Conservation (phyloP, 2,888 invertebrate genomes). For the Trypoxylon attenuatum region DNA sequence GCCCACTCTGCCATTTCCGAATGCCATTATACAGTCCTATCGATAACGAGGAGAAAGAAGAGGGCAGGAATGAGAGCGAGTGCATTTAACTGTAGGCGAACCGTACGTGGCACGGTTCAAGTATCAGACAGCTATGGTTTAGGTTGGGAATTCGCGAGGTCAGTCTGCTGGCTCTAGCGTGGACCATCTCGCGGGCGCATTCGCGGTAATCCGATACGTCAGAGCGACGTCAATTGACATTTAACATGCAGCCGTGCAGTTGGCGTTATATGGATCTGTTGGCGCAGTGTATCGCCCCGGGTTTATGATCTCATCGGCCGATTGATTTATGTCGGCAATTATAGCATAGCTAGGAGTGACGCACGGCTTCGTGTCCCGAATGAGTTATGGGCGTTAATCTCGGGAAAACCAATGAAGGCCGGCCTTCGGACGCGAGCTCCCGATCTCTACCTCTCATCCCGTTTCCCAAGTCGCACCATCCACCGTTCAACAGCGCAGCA, state of each 20-base stretch:
- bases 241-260: conserved; percentile 68
- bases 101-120: no score
- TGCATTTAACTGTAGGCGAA: no score
- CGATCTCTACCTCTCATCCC: conserved; percentile 23
- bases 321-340: conserved; percentile 75
- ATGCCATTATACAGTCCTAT: no score
- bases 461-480: no score
- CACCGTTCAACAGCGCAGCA: no score
- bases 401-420: conserved; percentile 68
- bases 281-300: conserved; percentile 71
- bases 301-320: conserved; percentile 74
- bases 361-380: conserved; percentile 70
- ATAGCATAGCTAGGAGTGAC: conserved; percentile 72
- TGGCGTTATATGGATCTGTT: conserved; percentile 67
- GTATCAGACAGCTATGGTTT: neutral
- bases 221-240: conserved; percentile 66
- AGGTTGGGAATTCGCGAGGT: conserved; percentile 20
- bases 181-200: conserved; percentile 48
- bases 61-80: no score
- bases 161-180: conserved; percentile 4
- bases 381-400: conserved; percentile 74
- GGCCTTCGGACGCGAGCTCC: conserved; percentile 27
- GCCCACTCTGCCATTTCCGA: no score
- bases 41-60: no score
- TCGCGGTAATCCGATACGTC: conserved; percentile 59